Conservation (phyloP, 2,797 vertebrate species). For the Labroides dimidiatus region DNA sequence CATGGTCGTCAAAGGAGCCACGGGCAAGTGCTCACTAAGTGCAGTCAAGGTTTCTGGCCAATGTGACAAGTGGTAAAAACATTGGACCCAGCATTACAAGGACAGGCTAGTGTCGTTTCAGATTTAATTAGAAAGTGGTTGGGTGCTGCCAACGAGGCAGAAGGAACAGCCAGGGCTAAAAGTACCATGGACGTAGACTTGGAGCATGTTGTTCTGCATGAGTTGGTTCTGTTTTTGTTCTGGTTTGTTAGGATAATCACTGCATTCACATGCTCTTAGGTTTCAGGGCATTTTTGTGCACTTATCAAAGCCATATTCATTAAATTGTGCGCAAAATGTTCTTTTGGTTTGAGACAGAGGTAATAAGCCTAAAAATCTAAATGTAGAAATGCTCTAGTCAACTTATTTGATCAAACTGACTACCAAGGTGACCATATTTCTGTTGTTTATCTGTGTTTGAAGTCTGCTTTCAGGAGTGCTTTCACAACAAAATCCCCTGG, state of each 20-base stretch:
- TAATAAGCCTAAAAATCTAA: background rate
- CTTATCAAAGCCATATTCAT: background rate
- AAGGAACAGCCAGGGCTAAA: background rate
- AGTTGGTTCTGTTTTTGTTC: background rate
- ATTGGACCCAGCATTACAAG: constrained; percentile 2
- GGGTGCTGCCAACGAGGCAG: background rate
- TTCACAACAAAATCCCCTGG: too few relatives aligned
- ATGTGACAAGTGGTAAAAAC: constrained; percentile 6
- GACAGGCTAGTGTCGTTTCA: background rate
- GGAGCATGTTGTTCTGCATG: background rate
- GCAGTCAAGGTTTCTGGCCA: constrained; percentile 1
- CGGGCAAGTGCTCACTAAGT: background rate
- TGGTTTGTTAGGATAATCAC: background rate
- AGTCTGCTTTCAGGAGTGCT: too few relatives aligned
- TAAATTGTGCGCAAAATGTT: background rate
- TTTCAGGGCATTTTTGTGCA: background rate
- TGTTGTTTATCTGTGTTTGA: too few relatives aligned
- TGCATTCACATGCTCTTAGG: background rate
- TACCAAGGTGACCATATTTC: too few relatives aligned
- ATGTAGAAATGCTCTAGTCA: background rate
- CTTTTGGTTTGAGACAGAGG: background rate
- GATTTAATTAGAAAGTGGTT: background rate
- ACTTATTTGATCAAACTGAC: background rate
- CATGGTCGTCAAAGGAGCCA: background rate
- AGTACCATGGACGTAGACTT: background rate